phyloP scores from a whole-genome alignment of 2,888 invertebrate species.

The Deilephila elpenor region DNA sequence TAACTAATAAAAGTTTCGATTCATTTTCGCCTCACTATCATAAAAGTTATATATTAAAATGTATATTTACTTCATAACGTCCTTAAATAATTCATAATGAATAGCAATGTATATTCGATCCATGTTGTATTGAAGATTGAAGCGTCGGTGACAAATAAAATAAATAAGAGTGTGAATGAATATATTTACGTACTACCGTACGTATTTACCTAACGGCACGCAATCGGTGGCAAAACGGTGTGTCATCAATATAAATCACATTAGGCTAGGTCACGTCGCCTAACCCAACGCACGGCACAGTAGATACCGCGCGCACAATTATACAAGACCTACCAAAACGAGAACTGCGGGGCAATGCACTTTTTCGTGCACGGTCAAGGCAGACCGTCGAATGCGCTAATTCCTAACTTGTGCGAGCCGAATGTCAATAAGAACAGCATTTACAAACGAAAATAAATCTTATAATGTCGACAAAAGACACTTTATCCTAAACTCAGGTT shows the following conservation, averaged over 20 bases:
- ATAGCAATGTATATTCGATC: too few species aligned
- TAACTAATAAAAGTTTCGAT: too few species aligned
- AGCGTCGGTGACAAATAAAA: background rate
- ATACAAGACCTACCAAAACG: conserved; percentile 59
- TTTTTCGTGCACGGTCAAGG: conserved; percentile 72
- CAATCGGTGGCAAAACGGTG: conserved; percentile 23
- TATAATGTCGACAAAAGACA: conserved; percentile 8
- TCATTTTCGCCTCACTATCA: too few species aligned
- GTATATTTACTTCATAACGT: too few species aligned
- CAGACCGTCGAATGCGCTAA: conserved; percentile 62
- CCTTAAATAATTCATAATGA: too few species aligned
- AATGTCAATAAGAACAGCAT: conserved; percentile 60
- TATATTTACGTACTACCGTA: background rate
- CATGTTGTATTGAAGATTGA: too few species aligned
- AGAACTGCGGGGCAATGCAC: conserved; percentile 75
- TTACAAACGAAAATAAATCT: conserved; percentile 40
- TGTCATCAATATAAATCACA: conserved; percentile 68
- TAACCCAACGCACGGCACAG: conserved; percentile 64
- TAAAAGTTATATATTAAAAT: too few species aligned
- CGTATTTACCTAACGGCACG: background rate
- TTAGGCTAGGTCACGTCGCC: conserved; percentile 82
- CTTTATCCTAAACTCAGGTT: background rate
- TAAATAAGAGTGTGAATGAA: background rate
- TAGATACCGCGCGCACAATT: conserved; percentile 67
- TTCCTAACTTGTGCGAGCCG: conserved; percentile 64